phyloP scores from a whole-genome alignment of 1,140 invertebrate species.

The Drosophila pseudoananassae region DNA sequence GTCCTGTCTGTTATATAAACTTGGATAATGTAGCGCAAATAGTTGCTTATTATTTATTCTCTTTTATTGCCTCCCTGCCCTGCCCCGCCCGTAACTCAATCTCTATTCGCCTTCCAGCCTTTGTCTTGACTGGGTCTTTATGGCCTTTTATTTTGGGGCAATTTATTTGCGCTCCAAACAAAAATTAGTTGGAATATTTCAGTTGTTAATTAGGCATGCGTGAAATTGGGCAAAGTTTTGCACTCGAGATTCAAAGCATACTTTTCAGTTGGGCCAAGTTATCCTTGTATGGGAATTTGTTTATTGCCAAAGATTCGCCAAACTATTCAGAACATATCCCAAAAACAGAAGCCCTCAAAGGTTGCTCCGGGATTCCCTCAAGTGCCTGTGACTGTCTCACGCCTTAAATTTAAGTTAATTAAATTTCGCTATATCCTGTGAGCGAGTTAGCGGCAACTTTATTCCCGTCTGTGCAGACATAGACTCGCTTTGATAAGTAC shows the following conservation, averaged over 20 bases:
- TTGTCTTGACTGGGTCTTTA: constrained; percentile 33
- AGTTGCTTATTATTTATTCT: constrained; percentile 80
- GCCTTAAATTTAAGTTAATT: constrained; percentile 78
- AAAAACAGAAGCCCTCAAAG: constrained; percentile 3
- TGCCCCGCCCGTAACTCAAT: background rate
- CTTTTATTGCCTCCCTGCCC: constrained; percentile 53
- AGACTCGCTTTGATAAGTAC: constrained; percentile 56
- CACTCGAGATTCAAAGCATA: constrained; percentile 23
- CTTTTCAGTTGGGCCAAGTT: constrained; percentile 28
- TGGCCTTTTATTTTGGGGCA: constrained; percentile 56
- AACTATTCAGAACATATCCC: constrained; percentile 26
- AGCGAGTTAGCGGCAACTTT: constrained; percentile 69
- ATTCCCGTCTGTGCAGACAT: constrained; percentile 51
- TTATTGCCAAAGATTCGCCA: constrained; percentile 17
- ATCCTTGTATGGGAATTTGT: constrained; percentile 15
- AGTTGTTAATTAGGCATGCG: constrained; percentile 77
- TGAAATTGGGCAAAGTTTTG: constrained; percentile 66
- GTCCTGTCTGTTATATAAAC: constrained; percentile 69
- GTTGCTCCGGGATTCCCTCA: background rate
- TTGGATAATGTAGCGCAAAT: constrained; percentile 81
- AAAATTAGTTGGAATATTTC: constrained; percentile 80
- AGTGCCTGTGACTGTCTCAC: constrained; percentile 27
- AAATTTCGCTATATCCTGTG: constrained; percentile 70
- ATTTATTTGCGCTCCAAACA: constrained; percentile 65
- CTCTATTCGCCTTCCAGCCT: background rate